These are phyloP conservation scores for Seladonia tumulorum DNA, from an alignment of 2,888 invertebrate genomes.

Conservation along the genomic window DNA sequence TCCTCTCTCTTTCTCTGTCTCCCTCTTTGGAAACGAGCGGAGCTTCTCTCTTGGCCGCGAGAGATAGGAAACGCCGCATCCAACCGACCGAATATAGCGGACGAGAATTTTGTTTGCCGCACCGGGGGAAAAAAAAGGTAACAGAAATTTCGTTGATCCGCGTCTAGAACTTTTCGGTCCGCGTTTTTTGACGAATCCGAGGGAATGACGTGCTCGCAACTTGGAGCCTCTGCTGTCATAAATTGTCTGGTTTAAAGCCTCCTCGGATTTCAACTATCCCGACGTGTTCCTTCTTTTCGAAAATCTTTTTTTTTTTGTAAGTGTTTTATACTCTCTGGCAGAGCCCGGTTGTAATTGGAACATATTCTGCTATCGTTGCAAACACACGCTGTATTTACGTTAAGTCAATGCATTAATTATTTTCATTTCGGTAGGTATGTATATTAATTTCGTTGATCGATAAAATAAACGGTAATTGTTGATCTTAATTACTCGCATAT, in stretches of 20 bases:
- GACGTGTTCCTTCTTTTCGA: not conserved
- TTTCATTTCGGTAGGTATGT: not conserved
- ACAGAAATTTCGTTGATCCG: not conserved
- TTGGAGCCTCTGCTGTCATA: not conserved
- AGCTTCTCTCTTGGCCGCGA: not conserved
- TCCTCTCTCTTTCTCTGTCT: not conserved
- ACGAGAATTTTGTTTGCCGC: conserved; percentile 25
- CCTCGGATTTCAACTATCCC: not conserved
- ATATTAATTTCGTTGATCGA: not conserved
- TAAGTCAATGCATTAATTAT: not conserved
- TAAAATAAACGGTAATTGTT: not conserved
- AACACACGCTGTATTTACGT: not conserved
- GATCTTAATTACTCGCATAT: not conserved
- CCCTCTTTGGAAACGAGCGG: not conserved
- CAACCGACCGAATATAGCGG: not conserved
- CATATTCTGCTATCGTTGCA: not conserved
- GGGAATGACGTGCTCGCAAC: not conserved
- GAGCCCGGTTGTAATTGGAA: not conserved
- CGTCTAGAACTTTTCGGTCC: not conserved
- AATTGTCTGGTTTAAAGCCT: not conserved
- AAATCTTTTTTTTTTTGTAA: not conserved
- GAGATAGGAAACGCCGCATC: not conserved
- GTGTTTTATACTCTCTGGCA: not conserved
- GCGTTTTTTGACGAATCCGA: not conserved
- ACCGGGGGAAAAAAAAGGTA: conserved; percentile 25